phyloP scores from a whole-genome alignment of 1,140 invertebrate species.

The Hormaphis cornu region DNA sequence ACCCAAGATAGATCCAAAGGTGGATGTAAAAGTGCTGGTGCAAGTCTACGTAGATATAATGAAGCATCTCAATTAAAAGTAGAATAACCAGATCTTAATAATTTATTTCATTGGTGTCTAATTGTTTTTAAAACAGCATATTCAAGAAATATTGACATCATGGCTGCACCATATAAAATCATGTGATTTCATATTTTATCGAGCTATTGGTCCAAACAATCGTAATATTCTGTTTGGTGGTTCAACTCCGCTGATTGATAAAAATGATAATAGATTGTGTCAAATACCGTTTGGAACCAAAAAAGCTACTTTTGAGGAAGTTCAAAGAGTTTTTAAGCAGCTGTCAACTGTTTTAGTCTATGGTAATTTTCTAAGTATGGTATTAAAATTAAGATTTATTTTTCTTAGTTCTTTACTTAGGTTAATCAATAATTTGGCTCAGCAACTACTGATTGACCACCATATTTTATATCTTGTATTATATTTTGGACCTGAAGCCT shows the following conservation, averaged over 20 bases:
- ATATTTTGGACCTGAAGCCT: too few relatives aligned
- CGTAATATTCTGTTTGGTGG: slow-evolving; percentile 64
- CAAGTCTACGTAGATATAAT: slow-evolving; percentile 69
- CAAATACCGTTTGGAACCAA: slow-evolving; percentile 73
- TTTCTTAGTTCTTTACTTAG: too few relatives aligned
- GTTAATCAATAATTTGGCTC: too few relatives aligned
- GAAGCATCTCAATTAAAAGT: slow-evolving; percentile 48
- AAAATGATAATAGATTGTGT: slow-evolving; percentile 56
- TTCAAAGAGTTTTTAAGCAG: slow-evolving; percentile 62
- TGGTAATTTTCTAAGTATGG: slow-evolving; percentile 45
- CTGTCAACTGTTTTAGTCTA: slow-evolving; percentile 64
- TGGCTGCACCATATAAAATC: slow-evolving; percentile 59
- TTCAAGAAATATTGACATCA: slow-evolving; percentile 60
- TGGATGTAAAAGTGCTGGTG: slow-evolving; percentile 67
- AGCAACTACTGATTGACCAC: too few relatives aligned
- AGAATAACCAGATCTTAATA: background rate
- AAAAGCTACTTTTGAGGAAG: slow-evolving; percentile 70
- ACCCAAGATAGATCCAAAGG: slow-evolving; percentile 55
- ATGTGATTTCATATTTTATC: slow-evolving; percentile 67
- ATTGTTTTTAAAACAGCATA: slow-evolving; percentile 52
- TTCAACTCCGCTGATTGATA: slow-evolving; percentile 56
- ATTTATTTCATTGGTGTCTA: background rate
- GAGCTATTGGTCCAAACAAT: slow-evolving; percentile 66
- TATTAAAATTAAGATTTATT: background rate
- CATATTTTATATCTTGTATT: too few relatives aligned